Conservation (phyloP, 2,888 invertebrate genomes). For the Clepsis dumicolana region DNA sequence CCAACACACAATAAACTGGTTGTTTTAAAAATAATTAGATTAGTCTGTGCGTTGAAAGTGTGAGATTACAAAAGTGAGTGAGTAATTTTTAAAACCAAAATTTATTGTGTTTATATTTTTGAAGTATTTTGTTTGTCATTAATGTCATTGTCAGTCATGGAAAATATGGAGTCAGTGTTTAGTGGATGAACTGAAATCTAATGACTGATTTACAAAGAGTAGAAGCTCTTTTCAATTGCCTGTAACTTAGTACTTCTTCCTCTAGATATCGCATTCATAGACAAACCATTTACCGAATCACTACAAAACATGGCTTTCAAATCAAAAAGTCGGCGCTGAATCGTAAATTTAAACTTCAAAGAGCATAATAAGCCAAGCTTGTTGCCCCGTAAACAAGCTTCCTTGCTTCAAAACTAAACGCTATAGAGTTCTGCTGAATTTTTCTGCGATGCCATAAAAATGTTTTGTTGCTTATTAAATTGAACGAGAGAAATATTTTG, state of each 20-base stretch:
- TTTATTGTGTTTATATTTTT: too few relatives aligned
- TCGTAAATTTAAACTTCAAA: slow-evolving; percentile 38
- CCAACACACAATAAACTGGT: slow-evolving; percentile 9
- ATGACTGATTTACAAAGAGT: too few relatives aligned
- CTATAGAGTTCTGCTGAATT: neutral
- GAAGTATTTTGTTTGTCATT: too few relatives aligned
- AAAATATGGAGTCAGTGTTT: too few relatives aligned
- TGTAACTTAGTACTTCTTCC: neutral
- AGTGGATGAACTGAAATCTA: too few relatives aligned
- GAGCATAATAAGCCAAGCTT: slow-evolving; percentile 31
- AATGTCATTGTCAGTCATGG: too few relatives aligned
- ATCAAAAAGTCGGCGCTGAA: slow-evolving; percentile 17
- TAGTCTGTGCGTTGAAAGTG: slow-evolving; percentile 1
- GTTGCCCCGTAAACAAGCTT: slow-evolving; percentile 35
- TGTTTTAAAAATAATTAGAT: slow-evolving; percentile 2
- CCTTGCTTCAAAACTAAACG: slow-evolving; percentile 5
- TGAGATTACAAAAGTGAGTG: neutral
- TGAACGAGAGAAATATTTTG: too few relatives aligned
- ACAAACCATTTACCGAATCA: slow-evolving; percentile 9
- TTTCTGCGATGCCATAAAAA: neutral
- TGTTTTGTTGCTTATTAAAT: too few relatives aligned
- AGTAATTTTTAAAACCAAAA: too few relatives aligned
- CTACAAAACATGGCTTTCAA: slow-evolving; percentile 5
- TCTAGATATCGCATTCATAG: neutral
- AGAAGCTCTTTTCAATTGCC: too few relatives aligned